phyloP scores from a whole-genome alignment of 2,888 invertebrate genomes.

The Balanococcus diminutus region DNA sequence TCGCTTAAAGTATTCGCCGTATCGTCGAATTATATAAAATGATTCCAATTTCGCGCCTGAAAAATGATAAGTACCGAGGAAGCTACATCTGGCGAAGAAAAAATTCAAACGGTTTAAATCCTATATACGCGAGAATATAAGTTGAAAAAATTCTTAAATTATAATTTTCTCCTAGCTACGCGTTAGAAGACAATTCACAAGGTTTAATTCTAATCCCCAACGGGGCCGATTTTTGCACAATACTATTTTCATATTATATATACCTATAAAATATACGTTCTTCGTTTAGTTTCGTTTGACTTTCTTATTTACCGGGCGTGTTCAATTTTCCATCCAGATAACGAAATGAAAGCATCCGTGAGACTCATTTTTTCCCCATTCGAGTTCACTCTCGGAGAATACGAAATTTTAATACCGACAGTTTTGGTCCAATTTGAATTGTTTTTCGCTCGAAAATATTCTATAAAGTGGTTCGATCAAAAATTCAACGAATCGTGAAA shows the following conservation, averaged over 20 bases:
- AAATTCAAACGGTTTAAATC: neutral
- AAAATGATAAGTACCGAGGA: neutral
- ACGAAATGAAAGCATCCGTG: neutral
- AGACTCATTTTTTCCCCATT: neutral
- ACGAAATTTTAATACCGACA: neutral
- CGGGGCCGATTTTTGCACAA: neutral
- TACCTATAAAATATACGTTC: too few species aligned
- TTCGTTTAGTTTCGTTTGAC: constrained; percentile 14
- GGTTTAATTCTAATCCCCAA: neutral
- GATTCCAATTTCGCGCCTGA: neutral
- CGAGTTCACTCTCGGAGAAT: neutral
- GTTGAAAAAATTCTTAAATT: neutral
- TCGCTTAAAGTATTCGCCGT: neutral
- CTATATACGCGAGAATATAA: neutral
- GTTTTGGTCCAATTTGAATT: neutral
- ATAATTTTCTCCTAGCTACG: neutral
- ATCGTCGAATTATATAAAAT: constrained; percentile 3
- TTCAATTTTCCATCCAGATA: neutral
- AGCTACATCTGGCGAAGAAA: neutral
- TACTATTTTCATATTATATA: neutral
- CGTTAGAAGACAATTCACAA: neutral
- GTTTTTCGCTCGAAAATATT: neutral
- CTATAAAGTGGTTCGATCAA: neutral
- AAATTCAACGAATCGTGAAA: too few species aligned
- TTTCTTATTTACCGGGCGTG: neutral